Percentiles rank a stretch among this genome's conserved stretches.
These are phyloP conservation scores for Dipus sagitta DNA, from an alignment of 2,797 vertebrate genomes.

Conservation along the genomic window DNA sequence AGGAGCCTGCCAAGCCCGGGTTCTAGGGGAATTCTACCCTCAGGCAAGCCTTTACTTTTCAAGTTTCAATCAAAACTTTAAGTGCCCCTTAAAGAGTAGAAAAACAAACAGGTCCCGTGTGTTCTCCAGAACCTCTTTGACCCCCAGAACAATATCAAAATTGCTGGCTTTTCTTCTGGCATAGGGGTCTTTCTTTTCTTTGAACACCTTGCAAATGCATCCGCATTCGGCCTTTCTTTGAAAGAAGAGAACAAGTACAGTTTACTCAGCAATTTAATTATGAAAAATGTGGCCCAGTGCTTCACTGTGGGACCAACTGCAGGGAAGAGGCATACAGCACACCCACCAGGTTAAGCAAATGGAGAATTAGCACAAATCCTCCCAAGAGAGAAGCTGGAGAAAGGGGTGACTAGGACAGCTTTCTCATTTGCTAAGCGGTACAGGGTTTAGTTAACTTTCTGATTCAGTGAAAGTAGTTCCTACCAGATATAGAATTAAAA, in stretches of 20 bases:
- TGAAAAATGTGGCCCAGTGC: conserved; percentile 38
- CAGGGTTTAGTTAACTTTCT: conserved; percentile 60
- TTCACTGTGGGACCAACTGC: conserved; percentile 62
- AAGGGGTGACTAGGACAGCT: conserved; percentile 30
- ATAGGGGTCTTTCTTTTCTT: neutral
- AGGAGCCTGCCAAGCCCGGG: neutral
- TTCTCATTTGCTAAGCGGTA: neutral
- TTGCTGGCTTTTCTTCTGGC: neutral
- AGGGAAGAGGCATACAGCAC: neutral
- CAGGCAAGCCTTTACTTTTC: conserved; percentile 39
- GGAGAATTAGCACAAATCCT: conserved; percentile 23
- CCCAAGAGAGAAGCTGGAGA: neutral
- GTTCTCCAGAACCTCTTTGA: neutral
- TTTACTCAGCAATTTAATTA: conserved; percentile 74
- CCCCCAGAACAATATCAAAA: conserved; percentile 5
- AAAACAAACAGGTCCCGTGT: neutral
- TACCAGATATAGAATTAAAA: conserved; percentile 22
- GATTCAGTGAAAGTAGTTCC: conserved; percentile 17
- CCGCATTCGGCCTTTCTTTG: conserved; percentile 7
- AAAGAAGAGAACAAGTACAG: conserved; percentile 59
- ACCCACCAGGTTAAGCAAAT: conserved; percentile 31
- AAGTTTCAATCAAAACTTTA: conserved; percentile 53
- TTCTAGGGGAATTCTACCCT: conserved; percentile 19
- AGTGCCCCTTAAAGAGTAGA: neutral
- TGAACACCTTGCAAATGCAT: conserved; percentile 67